phyloP scores from a whole-genome alignment of 2,113 vertebrate species.

The Pteruthius melanotis region DNA sequence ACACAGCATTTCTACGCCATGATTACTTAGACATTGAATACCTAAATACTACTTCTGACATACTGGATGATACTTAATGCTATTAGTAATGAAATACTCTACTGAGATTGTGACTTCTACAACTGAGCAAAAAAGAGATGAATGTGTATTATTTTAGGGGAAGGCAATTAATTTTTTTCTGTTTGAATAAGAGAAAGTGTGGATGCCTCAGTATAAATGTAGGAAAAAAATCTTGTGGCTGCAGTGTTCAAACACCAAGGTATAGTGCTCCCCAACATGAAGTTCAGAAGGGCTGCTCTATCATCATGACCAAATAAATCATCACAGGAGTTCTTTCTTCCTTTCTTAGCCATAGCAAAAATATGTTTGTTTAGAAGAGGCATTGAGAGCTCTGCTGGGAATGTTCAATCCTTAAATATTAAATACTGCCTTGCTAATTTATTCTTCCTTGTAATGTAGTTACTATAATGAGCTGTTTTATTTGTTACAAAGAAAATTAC shows the following conservation, averaged over 20 bases:
- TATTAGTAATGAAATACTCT: neutral
- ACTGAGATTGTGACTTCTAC: neutral
- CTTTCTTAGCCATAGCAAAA: neutral
- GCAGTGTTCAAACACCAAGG: neutral
- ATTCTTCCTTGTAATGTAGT: neutral
- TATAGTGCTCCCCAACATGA: neutral
- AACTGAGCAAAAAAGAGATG: neutral
- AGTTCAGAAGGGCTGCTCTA: neutral
- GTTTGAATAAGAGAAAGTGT: neutral
- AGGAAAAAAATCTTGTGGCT: neutral
- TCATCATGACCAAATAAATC: neutral
- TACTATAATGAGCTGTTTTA: neutral
- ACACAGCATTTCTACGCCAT: neutral
- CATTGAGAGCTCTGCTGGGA: neutral
- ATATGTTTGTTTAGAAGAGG: neutral
- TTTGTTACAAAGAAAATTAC: neutral
- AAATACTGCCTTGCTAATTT: neutral
- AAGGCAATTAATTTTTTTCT: neutral
- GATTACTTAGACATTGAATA: neutral
- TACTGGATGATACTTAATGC: neutral
- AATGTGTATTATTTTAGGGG: neutral
- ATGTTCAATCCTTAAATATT: neutral
- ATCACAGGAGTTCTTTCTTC: neutral
- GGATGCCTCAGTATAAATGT: neutral
- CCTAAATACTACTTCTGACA: neutral